Evolutionary conservation across 1,140 invertebrate genomes (phyloP).

Genomic region (Aphidius ervi): DNA sequence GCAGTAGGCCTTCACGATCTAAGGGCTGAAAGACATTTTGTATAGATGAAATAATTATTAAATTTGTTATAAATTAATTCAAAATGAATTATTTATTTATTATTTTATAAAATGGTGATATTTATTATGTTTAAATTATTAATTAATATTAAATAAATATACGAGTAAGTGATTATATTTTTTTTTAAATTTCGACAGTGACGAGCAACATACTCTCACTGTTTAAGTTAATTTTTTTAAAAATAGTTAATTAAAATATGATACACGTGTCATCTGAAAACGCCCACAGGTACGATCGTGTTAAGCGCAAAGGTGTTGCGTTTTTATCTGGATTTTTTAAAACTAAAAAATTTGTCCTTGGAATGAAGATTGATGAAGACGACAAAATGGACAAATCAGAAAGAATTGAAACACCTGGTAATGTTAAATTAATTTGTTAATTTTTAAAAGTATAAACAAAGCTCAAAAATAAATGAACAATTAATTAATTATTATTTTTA

Average conservation of each 20-base stretch:
- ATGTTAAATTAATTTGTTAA: conserved; percentile 10
- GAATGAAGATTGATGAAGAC: conserved; percentile 50
- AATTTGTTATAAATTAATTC: no score
- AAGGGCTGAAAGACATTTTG: no score
- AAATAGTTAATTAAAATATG: conserved; percentile 37
- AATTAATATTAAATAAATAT: no score
- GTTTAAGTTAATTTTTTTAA: conserved; percentile 1
- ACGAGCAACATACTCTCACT: neutral
- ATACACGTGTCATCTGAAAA: conserved; percentile 45
- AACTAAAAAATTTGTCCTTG: conserved; percentile 41
- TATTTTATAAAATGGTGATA: no score
- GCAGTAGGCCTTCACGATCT: no score
- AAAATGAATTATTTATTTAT: no score
- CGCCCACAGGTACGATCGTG: conserved; percentile 41
- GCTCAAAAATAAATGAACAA: neutral
- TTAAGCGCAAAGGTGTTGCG: conserved; percentile 45
- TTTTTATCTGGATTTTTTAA: conserved; percentile 46
- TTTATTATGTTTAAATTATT: no score
- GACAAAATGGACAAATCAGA: conserved; percentile 44
- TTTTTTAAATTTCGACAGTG: no score
- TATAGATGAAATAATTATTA: no score
- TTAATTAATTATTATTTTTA: neutral
- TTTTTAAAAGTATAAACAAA: neutral
- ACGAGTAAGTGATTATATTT: no score
- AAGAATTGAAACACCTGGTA: conserved; percentile 47